A percentile compares a stretch with the other conserved stretches of the same genome.
Conservation (phyloP, 2,113 vertebrate species). For the Panthera tigris region DNA sequence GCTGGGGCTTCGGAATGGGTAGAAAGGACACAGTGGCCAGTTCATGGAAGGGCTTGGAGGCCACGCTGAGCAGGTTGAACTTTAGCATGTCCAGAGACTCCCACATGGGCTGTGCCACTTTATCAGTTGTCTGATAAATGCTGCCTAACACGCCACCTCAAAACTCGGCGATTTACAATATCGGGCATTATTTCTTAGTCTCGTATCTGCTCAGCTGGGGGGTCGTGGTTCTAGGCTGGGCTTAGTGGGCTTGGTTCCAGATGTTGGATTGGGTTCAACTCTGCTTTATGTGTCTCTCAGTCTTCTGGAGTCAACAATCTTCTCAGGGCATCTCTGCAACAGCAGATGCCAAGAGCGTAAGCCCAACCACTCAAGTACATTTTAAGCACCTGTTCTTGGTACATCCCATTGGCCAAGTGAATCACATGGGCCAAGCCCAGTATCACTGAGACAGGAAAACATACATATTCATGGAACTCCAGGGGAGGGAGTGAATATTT, state of each 20-base stretch:
- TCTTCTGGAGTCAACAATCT: neutral
- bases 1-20: neutral
- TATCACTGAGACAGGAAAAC: neutral
- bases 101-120: neutral
- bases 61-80: neutral
- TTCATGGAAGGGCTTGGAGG: neutral
- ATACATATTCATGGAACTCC: neutral
- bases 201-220: neutral
- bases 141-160: neutral
- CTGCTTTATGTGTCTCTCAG: neutral
- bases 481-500: neutral
- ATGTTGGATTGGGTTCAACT: neutral
- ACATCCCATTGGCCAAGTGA: neutral
- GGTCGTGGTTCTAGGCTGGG: neutral
- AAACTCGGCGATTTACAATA: neutral
- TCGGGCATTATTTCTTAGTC: neutral
- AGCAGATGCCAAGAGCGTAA: neutral
- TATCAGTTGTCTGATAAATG: neutral
- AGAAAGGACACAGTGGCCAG: neutral
- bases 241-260: neutral
- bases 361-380: neutral
- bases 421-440: neutral
- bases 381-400: neutral
- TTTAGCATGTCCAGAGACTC: neutral
- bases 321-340: neutral